These are phyloP conservation scores for Ornithoptera alexandrae DNA, from an alignment of 2,888 invertebrate genomes.

Conservation along the genomic window DNA sequence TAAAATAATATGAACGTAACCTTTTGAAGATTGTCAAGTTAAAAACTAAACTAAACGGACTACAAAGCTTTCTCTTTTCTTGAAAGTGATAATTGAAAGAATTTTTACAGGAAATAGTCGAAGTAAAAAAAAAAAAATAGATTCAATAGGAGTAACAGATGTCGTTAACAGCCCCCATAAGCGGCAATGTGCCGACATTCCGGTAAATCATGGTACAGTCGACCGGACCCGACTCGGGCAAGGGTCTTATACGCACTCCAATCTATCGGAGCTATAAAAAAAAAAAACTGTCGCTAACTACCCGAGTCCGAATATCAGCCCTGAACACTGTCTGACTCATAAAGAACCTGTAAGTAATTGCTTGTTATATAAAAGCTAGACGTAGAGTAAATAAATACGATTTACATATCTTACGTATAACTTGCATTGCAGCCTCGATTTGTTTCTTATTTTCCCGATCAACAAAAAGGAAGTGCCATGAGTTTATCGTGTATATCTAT, in stretches of 20 bases:
- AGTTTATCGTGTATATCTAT: too few relatives aligned
- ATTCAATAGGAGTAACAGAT: slow-evolving; percentile 11
- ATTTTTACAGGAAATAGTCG: background rate
- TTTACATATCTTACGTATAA: too few relatives aligned
- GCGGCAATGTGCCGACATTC: slow-evolving; percentile 1
- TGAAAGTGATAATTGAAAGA: background rate
- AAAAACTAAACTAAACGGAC: too few relatives aligned
- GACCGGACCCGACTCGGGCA: background rate
- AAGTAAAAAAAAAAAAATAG: background rate
- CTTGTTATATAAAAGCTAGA: background rate
- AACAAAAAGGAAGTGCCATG: too few relatives aligned
- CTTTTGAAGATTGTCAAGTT: too few relatives aligned
- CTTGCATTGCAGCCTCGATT: too few relatives aligned
- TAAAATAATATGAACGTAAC: too few relatives aligned
- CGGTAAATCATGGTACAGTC: slow-evolving; percentile 10
- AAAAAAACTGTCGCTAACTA: slow-evolving; percentile 5
- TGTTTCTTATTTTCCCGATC: too few relatives aligned
- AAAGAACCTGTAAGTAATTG: slow-evolving; percentile 24
- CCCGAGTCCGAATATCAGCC: background rate
- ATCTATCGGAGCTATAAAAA: slow-evolving; percentile 11
- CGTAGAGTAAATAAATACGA: background rate
- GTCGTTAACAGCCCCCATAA: slow-evolving; percentile 9
- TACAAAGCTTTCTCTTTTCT: too few relatives aligned
- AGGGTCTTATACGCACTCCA: slow-evolving; percentile 3
- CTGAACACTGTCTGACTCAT: slow-evolving; percentile 6